These are phyloP conservation scores for Cataglyphis hispanica DNA, from an alignment of 1,140 invertebrate species.

Conservation along the genomic window DNA sequence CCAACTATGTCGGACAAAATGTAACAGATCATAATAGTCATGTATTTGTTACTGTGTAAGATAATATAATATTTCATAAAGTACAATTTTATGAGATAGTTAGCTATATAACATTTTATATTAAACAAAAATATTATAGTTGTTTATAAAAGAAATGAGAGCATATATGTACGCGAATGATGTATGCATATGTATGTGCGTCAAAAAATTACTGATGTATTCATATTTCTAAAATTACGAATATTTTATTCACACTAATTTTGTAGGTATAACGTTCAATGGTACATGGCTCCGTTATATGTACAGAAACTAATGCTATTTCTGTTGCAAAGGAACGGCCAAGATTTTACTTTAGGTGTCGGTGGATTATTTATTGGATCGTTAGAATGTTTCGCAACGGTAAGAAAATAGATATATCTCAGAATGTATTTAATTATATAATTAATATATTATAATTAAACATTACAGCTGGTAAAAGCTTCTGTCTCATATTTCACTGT, in stretches of 20 bases:
- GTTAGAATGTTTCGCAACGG: neutral
- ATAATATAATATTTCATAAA: neutral
- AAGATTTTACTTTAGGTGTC: neutral
- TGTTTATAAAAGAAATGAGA: too few relatives aligned
- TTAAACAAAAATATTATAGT: too few relatives aligned
- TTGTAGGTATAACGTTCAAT: neutral
- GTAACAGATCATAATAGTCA: neutral
- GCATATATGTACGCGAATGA: too few relatives aligned
- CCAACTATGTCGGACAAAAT: neutral
- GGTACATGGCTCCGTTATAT: neutral
- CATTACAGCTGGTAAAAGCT: neutral
- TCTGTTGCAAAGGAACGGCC: neutral
- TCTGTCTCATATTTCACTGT: constrained; percentile 26
- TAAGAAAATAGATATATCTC: neutral
- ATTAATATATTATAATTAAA: neutral
- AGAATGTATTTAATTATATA: neutral
- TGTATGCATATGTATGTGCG: too few relatives aligned
- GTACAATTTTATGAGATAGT: neutral
- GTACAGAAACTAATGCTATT: neutral
- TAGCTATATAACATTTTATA: neutral
- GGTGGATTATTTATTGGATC: neutral
- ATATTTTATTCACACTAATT: neutral
- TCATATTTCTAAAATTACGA: too few relatives aligned
- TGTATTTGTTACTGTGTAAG: neutral
- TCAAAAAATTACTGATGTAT: neutral